Percentiles rank a stretch among this genome's conserved stretches.
Evolutionary conservation across 2,797 vertebrate species (phyloP).

Genomic region (Muscicapa striata): DNA sequence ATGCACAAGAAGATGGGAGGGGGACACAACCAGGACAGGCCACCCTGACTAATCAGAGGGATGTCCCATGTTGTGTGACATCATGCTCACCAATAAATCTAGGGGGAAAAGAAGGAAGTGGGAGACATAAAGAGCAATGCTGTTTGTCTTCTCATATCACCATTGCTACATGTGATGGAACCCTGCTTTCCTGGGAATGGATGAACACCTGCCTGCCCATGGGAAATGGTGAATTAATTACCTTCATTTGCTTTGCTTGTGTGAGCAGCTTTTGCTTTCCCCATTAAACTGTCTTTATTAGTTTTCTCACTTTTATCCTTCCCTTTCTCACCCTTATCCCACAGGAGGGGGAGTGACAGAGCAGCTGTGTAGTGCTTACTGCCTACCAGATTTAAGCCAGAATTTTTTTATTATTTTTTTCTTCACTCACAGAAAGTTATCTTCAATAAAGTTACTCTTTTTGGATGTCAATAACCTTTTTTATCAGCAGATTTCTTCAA

Average conservation of each 20-base stretch:
- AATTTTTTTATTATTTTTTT: neutral
- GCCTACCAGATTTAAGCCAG: neutral
- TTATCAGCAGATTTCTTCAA: neutral
- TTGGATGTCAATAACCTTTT: neutral
- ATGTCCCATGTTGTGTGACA: rapidly evolving
- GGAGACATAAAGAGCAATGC: rapidly evolving
- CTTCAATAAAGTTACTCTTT: neutral
- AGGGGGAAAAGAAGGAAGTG: neutral
- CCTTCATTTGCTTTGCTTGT: neutral
- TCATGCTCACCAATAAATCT: neutral
- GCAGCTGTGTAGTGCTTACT: neutral
- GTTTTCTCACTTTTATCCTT: neutral
- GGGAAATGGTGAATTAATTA: neutral
- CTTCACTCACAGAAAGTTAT: neutral
- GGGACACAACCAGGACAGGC: neutral
- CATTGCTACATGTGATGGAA: rapidly evolving
- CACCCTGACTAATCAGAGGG: neutral
- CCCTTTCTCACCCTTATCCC: neutral
- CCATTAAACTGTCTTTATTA: neutral
- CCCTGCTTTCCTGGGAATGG: neutral
- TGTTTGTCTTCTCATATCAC: neutral
- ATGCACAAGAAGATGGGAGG: neutral
- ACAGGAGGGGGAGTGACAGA: rapidly evolving
- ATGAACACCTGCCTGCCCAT: neutral
- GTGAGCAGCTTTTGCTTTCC: neutral